Percentiles rank a stretch among this genome's conserved stretches.
phyloP scores from a whole-genome alignment of 2,797 vertebrate species.

The Limnodromus scolopaceus region DNA sequence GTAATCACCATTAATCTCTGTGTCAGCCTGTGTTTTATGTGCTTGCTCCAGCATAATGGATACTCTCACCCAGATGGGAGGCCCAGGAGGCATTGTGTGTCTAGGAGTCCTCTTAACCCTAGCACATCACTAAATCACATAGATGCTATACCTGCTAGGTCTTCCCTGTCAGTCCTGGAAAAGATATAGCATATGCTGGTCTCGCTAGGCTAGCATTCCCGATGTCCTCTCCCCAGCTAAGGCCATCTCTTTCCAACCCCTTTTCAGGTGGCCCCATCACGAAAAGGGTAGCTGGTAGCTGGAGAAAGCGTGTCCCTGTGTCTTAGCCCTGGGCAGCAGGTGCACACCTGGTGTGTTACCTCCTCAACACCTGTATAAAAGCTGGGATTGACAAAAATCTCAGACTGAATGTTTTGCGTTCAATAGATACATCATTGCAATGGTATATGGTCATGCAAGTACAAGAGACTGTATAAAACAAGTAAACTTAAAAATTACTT shows the following conservation, averaged over 20 bases:
- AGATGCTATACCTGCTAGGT: not conserved
- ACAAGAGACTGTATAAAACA: not conserved
- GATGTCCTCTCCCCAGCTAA: not conserved
- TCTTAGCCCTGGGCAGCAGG: not conserved
- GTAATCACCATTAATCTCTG: conserved; percentile 37
- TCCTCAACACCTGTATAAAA: not conserved
- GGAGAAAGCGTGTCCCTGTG: not conserved
- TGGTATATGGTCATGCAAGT: not conserved
- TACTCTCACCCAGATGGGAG: conserved; percentile 18
- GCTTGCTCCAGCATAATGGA: conserved; percentile 1
- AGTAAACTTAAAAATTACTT: not conserved
- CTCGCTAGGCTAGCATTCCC: not conserved
- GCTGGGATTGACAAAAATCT: not conserved
- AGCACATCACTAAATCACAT: conserved; percentile 9
- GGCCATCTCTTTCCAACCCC: not conserved
- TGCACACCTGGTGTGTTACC: not conserved
- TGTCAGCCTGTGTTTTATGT: conserved; percentile 54
- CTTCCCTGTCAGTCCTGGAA: conserved; percentile 7
- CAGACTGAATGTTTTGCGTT: not conserved
- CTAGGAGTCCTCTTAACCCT: not conserved
- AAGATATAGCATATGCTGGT: not conserved
- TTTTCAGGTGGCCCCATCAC: not conserved
- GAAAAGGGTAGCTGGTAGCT: not conserved
- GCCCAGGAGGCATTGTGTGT: conserved; percentile 10
- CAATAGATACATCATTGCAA: not conserved